Base-by-base conservation (phyloP, 2,797 vertebrate genomes). In the Crocidura indochinensis region DNA sequence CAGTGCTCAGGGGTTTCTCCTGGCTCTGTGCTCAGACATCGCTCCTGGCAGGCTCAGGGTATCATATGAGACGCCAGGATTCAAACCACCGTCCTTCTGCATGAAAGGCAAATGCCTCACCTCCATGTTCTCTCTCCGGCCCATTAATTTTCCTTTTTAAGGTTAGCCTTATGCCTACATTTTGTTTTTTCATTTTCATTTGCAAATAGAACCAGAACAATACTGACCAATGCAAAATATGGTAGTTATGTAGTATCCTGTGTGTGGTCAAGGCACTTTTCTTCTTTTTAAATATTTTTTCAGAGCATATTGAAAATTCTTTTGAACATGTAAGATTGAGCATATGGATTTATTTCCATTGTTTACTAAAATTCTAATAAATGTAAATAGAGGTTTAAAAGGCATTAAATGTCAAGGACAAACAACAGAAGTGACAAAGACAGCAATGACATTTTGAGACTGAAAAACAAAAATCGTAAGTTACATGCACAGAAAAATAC, bases 401-500 rank as follows among this genome's bases (percentile, higher is more conserved):
- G 72, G 17, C 87, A 90, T 80, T 69, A 94, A 93, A 91, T 94
- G 85, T 92, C 90, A 94, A 94, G 84, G 92, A 83, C 72, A 86
- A 77, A 87, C 29, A 94, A 82, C 24, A 91, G 49, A 89, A 73
- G 67, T 69, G 71, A 84, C 67, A 85, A 95, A 93, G 72, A 77
- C 10, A 92, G 76, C 38, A 60, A 79, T 92, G 84, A 65, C 85
- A 95, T 93, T 93, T 91, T 85, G 81, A 84, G 22, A n/a, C 51
- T 83, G 29, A 46, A 87, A 89, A 29, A 64, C 44, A 87, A 64
- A 88, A 90, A 79, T 17, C 90, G 46, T 65, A 90, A 92, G 27
- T 77, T 47, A 38, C 7, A 31, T 4, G 56, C 19, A 60, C 56
- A 60, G 56, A 20, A 60, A 19, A 60, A 20, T 15, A 60, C 19